These are phyloP conservation scores for Apamea crenata DNA, from an alignment of 2,888 invertebrate genomes.

Conservation along the genomic window DNA sequence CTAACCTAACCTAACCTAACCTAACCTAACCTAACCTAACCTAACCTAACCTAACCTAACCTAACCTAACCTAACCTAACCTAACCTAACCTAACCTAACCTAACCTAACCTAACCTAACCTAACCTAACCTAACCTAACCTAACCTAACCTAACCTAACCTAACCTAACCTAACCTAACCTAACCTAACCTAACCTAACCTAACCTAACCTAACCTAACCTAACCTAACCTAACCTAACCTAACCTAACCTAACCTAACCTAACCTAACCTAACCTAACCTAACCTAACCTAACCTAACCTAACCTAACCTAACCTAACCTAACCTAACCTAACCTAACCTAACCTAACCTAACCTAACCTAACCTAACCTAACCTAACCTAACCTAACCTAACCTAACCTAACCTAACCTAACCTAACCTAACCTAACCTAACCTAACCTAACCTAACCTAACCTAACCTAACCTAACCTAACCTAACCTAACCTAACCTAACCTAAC, in stretches of 20 bases:
- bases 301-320: too few relatives aligned
- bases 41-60: conserved; percentile 62
- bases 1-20: conserved; percentile 51
- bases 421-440: conserved; percentile 53
- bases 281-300: too few relatives aligned
- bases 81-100: conserved; percentile 61
- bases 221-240: conserved; percentile 59
- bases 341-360: too few relatives aligned
- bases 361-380: conserved; percentile 41
- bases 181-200: conserved; percentile 61
- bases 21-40: conserved; percentile 56
- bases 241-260: conserved; percentile 56
- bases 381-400: conserved; percentile 44
- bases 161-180: conserved; percentile 65
- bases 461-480: too few relatives aligned
- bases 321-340: too few relatives aligned
- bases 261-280: conserved; percentile 36
- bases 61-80: conserved; percentile 63
- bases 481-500: too few relatives aligned
- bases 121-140: conserved; percentile 58
- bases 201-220: conserved; percentile 58
- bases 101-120: conserved; percentile 61
- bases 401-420: conserved; percentile 48
- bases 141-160: conserved; percentile 68
- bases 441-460: conserved; percentile 27